Base-by-base conservation (phyloP, 2,797 vertebrate species). In the Sebastes taczanowskii region DNA sequence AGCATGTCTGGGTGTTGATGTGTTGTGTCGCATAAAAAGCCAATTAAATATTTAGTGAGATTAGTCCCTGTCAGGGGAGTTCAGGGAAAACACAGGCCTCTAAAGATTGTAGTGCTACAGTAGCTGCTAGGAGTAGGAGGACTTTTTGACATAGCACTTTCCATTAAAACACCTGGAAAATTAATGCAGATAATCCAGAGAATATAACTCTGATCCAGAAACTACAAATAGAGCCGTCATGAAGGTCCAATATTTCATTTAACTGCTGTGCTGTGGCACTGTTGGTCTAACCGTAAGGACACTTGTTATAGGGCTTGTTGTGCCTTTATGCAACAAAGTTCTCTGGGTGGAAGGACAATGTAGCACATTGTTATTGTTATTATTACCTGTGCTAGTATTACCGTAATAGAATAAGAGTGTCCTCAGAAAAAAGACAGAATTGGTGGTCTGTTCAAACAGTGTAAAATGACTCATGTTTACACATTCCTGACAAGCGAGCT, bases 281-380 rank as follows among this genome's bases (percentile, higher is more conserved):
- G 14, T 70, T 42, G 35, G 22, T 66, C 63, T 25, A 23, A 22
- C 61, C 11, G 20, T 59, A 75, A 76, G 58, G 63, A 71, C 34
- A 67, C 23, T 46, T 71, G 23, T 71, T 71, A 77, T 11, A 38
- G 63, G 62, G 25, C 14, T 71, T 78, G 20, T 22, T 34, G n/a
- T 63, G 18, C 68, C 66, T 77, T 84, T 74, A 78, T 80, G 63
- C 71, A 73, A 60, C 62, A 35, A 42, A 58, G 55, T 16, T 78
- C 8, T 72, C 9, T 58, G 27, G 9, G 34, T 60, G 29, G 60
- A 27, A 78, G 29, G n/a, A 67, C 7, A 23, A 22, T 1, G 10
- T 35, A 8, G 13, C 23, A 3, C 16, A 7, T 60, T 59, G 25
- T 30, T 60, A 5, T 74, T 65, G 18, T 69, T 74, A 22, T 34